Conservation (phyloP, 1,140 invertebrate species). For the Caenorhabditis tropicalis region DNA sequence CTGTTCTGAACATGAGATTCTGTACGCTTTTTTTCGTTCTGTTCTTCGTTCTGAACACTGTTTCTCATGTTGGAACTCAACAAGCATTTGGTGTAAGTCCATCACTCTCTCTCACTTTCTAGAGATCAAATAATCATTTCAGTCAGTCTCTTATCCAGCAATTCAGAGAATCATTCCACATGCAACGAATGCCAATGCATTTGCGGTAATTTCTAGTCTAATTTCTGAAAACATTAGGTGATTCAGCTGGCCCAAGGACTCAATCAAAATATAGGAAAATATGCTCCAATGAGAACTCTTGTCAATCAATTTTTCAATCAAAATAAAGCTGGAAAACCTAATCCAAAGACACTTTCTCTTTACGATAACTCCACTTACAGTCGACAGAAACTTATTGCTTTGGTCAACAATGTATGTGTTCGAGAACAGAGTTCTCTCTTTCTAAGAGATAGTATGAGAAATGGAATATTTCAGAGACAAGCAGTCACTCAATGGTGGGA, state of each 20-base stretch:
- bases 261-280: not conserved
- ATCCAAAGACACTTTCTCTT: conserved; percentile 4
- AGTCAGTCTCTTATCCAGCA: not conserved
- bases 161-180: conserved; percentile 25
- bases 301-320: conserved; percentile 5
- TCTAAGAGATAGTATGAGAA: not conserved
- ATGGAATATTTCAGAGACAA: not conserved
- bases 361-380: conserved; percentile 40
- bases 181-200: not conserved
- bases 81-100: conserved; percentile 11
- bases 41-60: not conserved
- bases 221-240: not conserved
- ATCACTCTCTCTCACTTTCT: too few species aligned
- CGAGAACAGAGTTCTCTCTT: too few species aligned
- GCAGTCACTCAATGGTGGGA: not conserved
- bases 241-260: conserved; percentile 17
- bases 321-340: conserved; percentile 7
- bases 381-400: not conserved
- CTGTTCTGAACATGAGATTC: not conserved
- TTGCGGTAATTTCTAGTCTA: not conserved
- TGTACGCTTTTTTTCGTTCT: not conserved
- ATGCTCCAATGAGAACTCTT: not conserved
- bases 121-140: too few species aligned
- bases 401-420: conserved; percentile 3
- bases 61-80: not conserved